Percentiles rank a stretch among this genome's conserved stretches.
Evolutionary conservation across 2,888 invertebrate genomes (phyloP).

Genomic region (Parascotia fuliginaria): DNA sequence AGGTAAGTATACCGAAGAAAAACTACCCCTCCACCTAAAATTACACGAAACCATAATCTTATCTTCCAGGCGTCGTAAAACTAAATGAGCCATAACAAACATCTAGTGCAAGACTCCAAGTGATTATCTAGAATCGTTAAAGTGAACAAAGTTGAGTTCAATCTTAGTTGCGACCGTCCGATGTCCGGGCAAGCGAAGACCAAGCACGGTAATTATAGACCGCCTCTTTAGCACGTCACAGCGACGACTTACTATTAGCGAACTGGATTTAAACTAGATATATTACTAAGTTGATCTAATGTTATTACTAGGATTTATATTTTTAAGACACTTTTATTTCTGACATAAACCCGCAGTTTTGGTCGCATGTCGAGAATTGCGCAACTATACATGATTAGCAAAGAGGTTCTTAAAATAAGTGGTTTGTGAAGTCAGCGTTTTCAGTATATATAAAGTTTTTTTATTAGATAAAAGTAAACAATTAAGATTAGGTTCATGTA

Average conservation of each 20-base stretch:
- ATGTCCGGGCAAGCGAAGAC: conserved; percentile 44
- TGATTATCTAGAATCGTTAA: conserved; percentile 35
- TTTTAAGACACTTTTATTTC: no score
- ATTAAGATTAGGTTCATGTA: no score
- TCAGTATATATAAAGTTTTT: no score
- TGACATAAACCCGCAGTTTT: no score
- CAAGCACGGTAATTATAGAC: conserved; percentile 47
- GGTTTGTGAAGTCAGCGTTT: no score
- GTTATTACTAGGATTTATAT: not conserved
- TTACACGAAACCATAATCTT: not conserved
- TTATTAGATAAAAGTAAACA: no score
- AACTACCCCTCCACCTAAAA: no score
- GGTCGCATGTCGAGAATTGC: no score
- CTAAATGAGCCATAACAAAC: conserved; percentile 6
- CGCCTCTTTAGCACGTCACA: conserved; percentile 46
- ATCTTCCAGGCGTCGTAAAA: conserved; percentile 13
- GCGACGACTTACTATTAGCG: conserved; percentile 18
- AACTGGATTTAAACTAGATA: conserved; percentile 21
- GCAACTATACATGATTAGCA: no score
- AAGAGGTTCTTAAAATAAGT: no score
- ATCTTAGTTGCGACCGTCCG: conserved; percentile 30
- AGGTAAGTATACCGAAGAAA: no score
- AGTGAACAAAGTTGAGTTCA: conserved; percentile 35
- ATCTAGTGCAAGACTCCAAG: conserved; percentile 26
- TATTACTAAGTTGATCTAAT: conserved; percentile 6